Percentiles rank a stretch among this genome's conserved stretches.
Conservation (phyloP, 2,888 invertebrate genomes). For the Callimorpha dominula region DNA sequence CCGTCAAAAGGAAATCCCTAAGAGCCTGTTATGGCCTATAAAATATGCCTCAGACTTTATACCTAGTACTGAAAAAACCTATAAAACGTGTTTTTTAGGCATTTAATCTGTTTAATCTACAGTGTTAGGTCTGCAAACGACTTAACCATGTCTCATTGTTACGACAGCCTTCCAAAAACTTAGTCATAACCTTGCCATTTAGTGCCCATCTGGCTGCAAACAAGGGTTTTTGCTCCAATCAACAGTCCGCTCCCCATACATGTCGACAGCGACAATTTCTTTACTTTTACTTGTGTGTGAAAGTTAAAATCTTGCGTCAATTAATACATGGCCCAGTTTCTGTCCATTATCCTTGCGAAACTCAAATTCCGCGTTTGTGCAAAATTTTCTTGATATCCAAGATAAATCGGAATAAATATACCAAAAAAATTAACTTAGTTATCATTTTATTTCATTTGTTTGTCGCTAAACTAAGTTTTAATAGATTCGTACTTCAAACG, state of each 20-base stretch:
- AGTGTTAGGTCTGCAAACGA: background rate
- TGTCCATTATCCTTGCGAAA: constrained; percentile 50
- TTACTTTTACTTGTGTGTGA: constrained; percentile 53
- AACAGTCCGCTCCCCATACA: constrained; percentile 36
- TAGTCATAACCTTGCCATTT: constrained; percentile 7
- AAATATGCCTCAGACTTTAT: background rate
- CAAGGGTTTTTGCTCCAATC: background rate
- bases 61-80: background rate
- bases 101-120: background rate
- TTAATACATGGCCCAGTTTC: constrained; percentile 52
- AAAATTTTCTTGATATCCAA: constrained; percentile 24
- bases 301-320: constrained; percentile 50
- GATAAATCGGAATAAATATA: background rate
- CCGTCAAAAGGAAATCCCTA: too few relatives aligned
- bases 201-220: background rate
- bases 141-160: background rate
- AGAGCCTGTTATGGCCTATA: background rate
- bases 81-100: background rate
- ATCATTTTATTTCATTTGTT: background rate
- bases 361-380: constrained; percentile 31
- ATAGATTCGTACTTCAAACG: background rate
- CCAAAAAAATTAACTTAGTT: background rate
- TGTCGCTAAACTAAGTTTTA: background rate
- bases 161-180: constrained; percentile 5
- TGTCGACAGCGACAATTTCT: constrained; percentile 52